phyloP scores from a whole-genome alignment of 2,113 vertebrate genomes.

The Crotalus horridus region DNA sequence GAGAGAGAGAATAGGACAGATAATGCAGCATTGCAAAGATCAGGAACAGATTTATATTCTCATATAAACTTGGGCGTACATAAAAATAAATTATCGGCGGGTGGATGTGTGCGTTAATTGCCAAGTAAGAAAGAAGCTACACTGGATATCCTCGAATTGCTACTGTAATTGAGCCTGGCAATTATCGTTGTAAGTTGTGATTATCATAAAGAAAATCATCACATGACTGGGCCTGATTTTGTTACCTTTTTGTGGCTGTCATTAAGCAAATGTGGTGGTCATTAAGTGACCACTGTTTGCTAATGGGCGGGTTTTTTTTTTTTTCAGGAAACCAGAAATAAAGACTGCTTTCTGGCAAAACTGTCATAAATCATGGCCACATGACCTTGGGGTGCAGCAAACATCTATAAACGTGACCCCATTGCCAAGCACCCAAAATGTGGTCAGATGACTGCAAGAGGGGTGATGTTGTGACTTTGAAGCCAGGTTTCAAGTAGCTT shows the following conservation, averaged over 20 bases:
- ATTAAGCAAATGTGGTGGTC: background rate
- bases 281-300: background rate
- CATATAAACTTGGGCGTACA: background rate
- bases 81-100: background rate
- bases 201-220: background rate
- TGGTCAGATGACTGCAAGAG: too few species aligned
- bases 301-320: too few species aligned
- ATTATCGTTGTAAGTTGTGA: background rate
- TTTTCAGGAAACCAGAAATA: too few species aligned
- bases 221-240: background rate
- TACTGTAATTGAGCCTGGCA: too few species aligned
- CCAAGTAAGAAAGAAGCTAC: background rate
- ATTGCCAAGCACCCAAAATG: too few species aligned
- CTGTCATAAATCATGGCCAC: too few species aligned
- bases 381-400: too few species aligned
- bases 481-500: too few species aligned
- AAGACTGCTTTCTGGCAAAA: too few species aligned
- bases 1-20: background rate
- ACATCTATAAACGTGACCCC: too few species aligned
- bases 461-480: too few species aligned
- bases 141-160: too few species aligned
- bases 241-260: background rate
- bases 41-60: background rate
- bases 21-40: background rate
- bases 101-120: background rate